Conservation (phyloP, 1,140 invertebrate genomes). For the Diachasmimorpha longicaudata region DNA sequence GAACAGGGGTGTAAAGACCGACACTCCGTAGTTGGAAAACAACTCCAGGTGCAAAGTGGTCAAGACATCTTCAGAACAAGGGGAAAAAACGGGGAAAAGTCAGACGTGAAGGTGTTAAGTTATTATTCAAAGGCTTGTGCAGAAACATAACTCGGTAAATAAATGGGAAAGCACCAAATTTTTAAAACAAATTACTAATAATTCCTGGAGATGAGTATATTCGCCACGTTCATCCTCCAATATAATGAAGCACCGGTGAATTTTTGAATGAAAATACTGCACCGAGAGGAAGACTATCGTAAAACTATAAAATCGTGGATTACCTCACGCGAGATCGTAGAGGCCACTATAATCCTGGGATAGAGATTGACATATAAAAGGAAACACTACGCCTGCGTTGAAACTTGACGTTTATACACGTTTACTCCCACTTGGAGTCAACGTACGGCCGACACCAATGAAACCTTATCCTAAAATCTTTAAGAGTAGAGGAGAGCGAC, state of each 20-base stretch:
- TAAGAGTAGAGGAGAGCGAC: not conserved
- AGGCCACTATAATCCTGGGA: not conserved
- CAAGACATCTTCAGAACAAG: not conserved
- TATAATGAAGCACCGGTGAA: not conserved
- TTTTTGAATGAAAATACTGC: not conserved
- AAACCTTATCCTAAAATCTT: conserved; percentile 31
- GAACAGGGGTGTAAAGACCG: not conserved
- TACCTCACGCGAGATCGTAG: not conserved
- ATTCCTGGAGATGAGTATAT: too few species aligned
- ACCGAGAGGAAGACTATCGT: not conserved
- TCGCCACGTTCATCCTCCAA: not conserved
- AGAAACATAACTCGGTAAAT: too few species aligned
- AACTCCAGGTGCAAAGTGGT: not conserved
- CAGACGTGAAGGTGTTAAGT: too few species aligned
- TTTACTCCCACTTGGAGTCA: conserved; percentile 10
- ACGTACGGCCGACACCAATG: not conserved
- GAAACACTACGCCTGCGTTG: not conserved
- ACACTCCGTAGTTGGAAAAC: not conserved
- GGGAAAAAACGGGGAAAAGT: not conserved
- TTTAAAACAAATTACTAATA: too few species aligned
- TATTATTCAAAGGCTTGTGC: too few species aligned
- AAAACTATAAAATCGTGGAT: conserved; percentile 23
- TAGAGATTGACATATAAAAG: conserved; percentile 19
- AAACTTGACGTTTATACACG: conserved; percentile 15
- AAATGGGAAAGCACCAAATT: too few species aligned